Conservation (phyloP, 2,888 invertebrate genomes). For the Napeogenes inachia region DNA sequence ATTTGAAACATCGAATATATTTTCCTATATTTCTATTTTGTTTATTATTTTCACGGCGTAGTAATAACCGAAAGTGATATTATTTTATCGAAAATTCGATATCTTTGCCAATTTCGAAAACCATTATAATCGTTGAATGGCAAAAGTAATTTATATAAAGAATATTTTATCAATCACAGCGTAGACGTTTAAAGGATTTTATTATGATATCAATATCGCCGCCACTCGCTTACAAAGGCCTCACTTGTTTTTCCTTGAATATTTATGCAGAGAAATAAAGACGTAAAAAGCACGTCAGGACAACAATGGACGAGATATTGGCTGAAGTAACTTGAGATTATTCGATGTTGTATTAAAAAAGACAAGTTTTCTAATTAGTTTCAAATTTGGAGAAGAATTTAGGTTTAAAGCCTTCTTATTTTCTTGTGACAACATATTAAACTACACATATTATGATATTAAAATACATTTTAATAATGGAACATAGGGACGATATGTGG, state of each 20-base stretch:
- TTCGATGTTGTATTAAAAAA: too few relatives aligned
- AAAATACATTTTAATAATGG: background rate
- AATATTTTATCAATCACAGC: conserved; percentile 54
- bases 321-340: background rate
- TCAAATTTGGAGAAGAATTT: too few relatives aligned
- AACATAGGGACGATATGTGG: background rate
- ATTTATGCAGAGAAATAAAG: conserved; percentile 55
- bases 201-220: conserved; percentile 56
- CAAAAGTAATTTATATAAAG: conserved; percentile 44
- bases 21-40: background rate
- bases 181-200: conserved; percentile 49
- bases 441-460: background rate
- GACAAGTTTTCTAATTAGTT: too few relatives aligned
- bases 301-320: conserved; percentile 40
- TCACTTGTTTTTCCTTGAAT: conserved; percentile 48
- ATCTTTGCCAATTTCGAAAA: too few relatives aligned
- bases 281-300: conserved; percentile 45
- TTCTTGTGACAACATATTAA: too few relatives aligned
- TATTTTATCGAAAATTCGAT: too few relatives aligned
- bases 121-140: background rate
- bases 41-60: conserved; percentile 27
- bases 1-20: background rate
- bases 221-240: conserved; percentile 46
- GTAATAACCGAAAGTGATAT: too few relatives aligned
- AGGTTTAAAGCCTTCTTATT: too few relatives aligned